Evolutionary conservation across 2,888 invertebrate genomes (phyloP).

Genomic region (Diloba caeruleocephala): DNA sequence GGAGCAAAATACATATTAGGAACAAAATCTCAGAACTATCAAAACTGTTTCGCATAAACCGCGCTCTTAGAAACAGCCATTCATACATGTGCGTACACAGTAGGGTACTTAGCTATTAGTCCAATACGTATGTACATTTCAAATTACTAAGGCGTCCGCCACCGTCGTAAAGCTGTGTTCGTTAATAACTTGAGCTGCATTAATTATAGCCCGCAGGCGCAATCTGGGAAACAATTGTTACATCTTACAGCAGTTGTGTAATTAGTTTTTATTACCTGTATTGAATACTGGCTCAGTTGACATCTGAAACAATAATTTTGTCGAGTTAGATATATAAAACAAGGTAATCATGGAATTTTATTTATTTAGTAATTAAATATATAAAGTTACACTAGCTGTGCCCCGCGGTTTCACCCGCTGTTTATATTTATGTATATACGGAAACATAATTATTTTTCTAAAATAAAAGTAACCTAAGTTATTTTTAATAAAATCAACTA

Average conservation of each 20-base stretch:
- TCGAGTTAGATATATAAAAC: not conserved
- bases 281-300: constrained; percentile 60
- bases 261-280: constrained; percentile 60
- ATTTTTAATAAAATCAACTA: no score
- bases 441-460: no score
- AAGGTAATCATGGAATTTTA: no score
- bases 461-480: no score
- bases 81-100: constrained; percentile 11
- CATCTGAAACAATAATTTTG: constrained; percentile 71
- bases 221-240: constrained; percentile 47
- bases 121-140: constrained; percentile 37
- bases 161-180: constrained; percentile 47
- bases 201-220: constrained; percentile 43
- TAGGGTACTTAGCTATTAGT: constrained; percentile 28
- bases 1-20: no score
- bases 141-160: constrained; percentile 48
- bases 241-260: constrained; percentile 33
- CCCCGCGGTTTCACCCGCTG: no score
- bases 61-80: constrained; percentile 1
- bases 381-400: no score
- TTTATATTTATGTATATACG: no score
- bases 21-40: constrained; percentile 4
- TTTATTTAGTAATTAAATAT: no score
- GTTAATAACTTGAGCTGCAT: constrained; percentile 53
- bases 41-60: constrained; percentile 14